Conservation (phyloP, 2,888 invertebrate species). For the Tyria jacobaeae region DNA sequence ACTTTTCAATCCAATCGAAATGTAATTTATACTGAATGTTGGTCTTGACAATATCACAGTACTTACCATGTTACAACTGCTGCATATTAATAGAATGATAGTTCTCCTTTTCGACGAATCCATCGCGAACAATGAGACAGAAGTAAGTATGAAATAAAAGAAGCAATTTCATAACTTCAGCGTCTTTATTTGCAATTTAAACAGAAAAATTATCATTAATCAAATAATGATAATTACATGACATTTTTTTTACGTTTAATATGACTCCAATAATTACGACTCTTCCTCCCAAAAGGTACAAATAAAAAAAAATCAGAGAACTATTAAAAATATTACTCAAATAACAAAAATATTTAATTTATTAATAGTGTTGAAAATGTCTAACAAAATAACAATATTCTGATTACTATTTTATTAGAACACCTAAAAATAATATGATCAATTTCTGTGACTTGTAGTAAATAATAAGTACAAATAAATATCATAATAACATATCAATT, state of each 20-base stretch:
- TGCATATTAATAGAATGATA: no score
- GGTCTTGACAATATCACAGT: no score
- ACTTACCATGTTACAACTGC: no score
- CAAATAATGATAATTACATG: conserved; percentile 44
- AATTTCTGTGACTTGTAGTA: conserved; percentile 4
- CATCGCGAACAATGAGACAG: no score
- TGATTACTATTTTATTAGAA: conserved; percentile 7
- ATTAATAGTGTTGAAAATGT: not conserved
- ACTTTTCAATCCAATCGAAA: no score
- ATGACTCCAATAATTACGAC: conserved; percentile 47
- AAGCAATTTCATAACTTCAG: conserved; percentile 35
- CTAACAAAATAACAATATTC: conserved; percentile 6
- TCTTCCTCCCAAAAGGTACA: conserved; percentile 31
- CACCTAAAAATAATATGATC: conserved; percentile 1
- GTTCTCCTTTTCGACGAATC: no score
- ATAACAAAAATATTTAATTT: conserved; percentile 7
- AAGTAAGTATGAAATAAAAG: not conserved
- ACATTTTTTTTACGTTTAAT: conserved; percentile 51
- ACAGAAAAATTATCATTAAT: conserved; percentile 45
- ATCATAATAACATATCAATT: conserved; percentile 29
- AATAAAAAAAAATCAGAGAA: conserved; percentile 19
- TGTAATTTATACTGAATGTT: no score
- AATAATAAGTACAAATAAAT: conserved; percentile 39
- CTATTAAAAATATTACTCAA: not conserved
- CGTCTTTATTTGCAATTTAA: conserved; percentile 50